phyloP scores from a whole-genome alignment of 1,140 invertebrate genomes.

The Antheraea mylitta region DNA sequence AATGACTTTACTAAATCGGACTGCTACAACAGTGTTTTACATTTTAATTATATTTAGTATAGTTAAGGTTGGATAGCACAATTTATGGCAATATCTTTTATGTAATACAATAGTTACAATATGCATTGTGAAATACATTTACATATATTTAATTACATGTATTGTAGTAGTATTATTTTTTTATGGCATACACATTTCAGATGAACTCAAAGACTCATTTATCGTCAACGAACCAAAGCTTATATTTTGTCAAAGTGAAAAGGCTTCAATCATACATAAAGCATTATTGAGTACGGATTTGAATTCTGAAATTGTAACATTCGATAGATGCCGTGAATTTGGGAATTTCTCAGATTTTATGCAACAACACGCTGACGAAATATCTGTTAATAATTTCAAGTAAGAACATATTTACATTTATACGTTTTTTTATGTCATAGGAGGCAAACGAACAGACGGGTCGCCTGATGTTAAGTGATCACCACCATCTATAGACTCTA shows the following conservation, averaged over 20 bases:
- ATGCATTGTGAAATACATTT: background rate
- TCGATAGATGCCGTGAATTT: slow-evolving; percentile 19
- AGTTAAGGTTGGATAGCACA: background rate
- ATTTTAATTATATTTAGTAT: background rate
- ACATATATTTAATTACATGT: too few relatives aligned
- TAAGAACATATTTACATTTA: slow-evolving; percentile 6
- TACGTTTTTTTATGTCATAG: too few relatives aligned
- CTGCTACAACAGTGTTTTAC: too few relatives aligned
- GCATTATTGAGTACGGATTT: slow-evolving; percentile 14
- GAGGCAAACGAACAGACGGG: too few relatives aligned
- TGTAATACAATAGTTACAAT: too few relatives aligned
- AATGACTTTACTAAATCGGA: too few relatives aligned
- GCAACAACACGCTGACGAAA: slow-evolving; percentile 13
- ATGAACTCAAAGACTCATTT: slow-evolving; percentile 28
- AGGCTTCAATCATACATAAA: slow-evolving; percentile 12
- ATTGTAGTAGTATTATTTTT: too few relatives aligned
- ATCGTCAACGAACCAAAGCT: slow-evolving; percentile 27
- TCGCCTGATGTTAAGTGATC: too few relatives aligned
- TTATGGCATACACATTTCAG: slow-evolving; percentile 18
- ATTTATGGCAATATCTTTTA: background rate
- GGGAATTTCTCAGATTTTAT: slow-evolving; percentile 24
- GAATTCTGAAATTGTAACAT: slow-evolving; percentile 23
- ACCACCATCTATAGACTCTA: too few relatives aligned
- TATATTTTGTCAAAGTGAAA: slow-evolving; percentile 31
- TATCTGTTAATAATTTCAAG: slow-evolving; percentile 23